Base-by-base conservation (phyloP, 2,113 vertebrate genomes). In the Oenanthe oenanthe region DNA sequence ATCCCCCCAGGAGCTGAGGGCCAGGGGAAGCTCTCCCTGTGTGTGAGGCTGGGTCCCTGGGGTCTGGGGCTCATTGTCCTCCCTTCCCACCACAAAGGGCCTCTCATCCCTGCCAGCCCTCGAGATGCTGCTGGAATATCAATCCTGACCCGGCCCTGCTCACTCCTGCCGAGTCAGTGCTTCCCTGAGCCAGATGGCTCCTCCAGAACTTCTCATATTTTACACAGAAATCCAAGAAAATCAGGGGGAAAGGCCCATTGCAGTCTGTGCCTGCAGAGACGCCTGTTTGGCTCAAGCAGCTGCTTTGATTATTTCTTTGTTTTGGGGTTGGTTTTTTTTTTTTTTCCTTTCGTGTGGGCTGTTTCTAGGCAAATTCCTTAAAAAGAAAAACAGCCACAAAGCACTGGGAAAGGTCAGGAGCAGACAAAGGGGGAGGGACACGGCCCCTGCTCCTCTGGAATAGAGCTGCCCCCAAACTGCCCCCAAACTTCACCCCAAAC, bases 121-220 rank as follows among this genome's bases (percentile, higher is more conserved):
- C 0, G 9, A 54, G 93, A 95, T 96, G 96, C 95, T 60, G 89
- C 89, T 89, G 95, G 96, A 96, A 96, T 96, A 95, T 86, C 73
- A 92, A 96, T 95, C 36, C 80, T 20, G 2, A 22, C 53, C 67
- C 31, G 1, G n/a, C 53, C 81, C 5, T 0, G 7, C 82, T 72
- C 4, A 0, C 61, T 88, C 78, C 32, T 0, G 53, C 93, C 16
- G 6, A 85, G 85, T 75, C 91, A 76, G 82, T 32, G 57, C 68
- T 85, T 88, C 86, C 89, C 56, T 8, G 4, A 13, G 79, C 94
- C 93, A 88, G 57, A 90, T 70, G 79, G 91, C 79, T 95, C 48
- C 91, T 95, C 61, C 28, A 9, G 43, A 84, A 38, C 79, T 73
- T 70, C 85, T 85, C 91, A 10, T 34, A 15, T 72, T 95, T 93